A percentile compares a stretch with the other conserved stretches of the same genome.
Evolutionary conservation across 2,113 vertebrate genomes (phyloP).

Genomic region (Myotis yumanensis): DNA sequence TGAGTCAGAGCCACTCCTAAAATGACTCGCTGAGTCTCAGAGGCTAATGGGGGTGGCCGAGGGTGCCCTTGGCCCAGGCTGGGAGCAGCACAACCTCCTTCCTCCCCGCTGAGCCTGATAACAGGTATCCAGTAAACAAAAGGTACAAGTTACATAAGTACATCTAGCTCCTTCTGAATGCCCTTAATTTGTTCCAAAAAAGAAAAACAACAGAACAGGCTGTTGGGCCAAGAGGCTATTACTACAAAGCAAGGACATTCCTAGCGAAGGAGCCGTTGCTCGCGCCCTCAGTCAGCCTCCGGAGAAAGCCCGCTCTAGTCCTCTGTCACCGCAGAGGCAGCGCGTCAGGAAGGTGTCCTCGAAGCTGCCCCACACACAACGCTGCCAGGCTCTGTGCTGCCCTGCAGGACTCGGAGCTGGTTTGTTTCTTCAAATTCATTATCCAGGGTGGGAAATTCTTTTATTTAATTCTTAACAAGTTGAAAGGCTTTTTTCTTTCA

Average conservation of each 20-base stretch:
- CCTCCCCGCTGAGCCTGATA: neutral
- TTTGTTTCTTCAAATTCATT: neutral
- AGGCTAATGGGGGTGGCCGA: neutral
- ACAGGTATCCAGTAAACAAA: slow-evolving; percentile 34
- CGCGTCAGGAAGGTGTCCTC: neutral
- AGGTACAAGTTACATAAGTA: neutral
- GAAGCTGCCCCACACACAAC: accelerated
- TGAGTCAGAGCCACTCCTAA: neutral
- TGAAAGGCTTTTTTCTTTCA: neutral
- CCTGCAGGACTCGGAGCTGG: accelerated
- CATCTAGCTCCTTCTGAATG: neutral
- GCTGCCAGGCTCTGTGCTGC: neutral
- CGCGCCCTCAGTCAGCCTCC: accelerated
- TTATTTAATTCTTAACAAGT: neutral
- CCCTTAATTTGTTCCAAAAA: slow-evolving; percentile 17
- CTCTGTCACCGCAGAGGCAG: neutral
- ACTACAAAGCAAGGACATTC: neutral
- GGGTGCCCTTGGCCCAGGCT: neutral
- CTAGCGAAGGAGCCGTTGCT: neutral
- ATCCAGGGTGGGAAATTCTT: neutral
- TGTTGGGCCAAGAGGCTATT: neutral
- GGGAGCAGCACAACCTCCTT: neutral
- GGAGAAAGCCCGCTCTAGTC: neutral
- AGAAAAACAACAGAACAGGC: neutral
- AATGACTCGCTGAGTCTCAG: neutral